A percentile compares a stretch with the other conserved stretches of the same genome.
Conservation (phyloP, 2,888 invertebrate genomes). For the Epirrhoe tristata region DNA sequence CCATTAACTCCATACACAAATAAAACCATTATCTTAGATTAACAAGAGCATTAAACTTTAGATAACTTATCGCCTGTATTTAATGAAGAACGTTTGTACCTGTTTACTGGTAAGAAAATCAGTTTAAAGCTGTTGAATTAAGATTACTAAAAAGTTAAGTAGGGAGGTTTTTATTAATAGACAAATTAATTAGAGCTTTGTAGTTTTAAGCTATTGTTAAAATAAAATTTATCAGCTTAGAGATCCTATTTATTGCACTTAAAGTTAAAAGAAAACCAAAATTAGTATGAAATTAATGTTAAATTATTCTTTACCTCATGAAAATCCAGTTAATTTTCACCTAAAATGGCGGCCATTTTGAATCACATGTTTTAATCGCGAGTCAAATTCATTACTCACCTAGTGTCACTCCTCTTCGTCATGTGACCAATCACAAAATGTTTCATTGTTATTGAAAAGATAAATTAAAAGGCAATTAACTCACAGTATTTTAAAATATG, state of each 20-base stretch:
- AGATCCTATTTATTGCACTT: no score
- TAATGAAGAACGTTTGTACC: not conserved
- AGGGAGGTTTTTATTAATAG: no score
- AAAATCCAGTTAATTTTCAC: slow-evolving; percentile 57
- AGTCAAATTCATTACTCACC: slow-evolving; percentile 61
- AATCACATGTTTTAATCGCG: slow-evolving; percentile 70
- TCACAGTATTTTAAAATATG: not conserved
- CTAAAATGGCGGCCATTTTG: slow-evolving; percentile 77
- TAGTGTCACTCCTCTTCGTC: slow-evolving; percentile 58
- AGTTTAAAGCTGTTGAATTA: not conserved
- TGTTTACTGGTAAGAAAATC: not conserved
- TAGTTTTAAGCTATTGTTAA: no score
- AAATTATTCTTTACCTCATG: slow-evolving; percentile 66
- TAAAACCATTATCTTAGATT: slow-evolving; percentile 1
- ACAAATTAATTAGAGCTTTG: no score
- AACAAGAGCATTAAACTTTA: not conserved
- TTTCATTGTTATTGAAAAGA: slow-evolving; percentile 31
- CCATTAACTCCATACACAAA: not conserved
- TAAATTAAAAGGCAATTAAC: not conserved
- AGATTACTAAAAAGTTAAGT: no score
- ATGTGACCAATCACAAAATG: slow-evolving; percentile 78
- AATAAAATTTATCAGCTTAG: no score
- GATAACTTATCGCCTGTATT: not conserved
- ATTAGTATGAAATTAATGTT: no score
- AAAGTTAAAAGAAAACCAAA: no score